Evolutionary conservation across 2,797 vertebrate genomes (phyloP).

Genomic region (Trematomus bernacchii): DNA sequence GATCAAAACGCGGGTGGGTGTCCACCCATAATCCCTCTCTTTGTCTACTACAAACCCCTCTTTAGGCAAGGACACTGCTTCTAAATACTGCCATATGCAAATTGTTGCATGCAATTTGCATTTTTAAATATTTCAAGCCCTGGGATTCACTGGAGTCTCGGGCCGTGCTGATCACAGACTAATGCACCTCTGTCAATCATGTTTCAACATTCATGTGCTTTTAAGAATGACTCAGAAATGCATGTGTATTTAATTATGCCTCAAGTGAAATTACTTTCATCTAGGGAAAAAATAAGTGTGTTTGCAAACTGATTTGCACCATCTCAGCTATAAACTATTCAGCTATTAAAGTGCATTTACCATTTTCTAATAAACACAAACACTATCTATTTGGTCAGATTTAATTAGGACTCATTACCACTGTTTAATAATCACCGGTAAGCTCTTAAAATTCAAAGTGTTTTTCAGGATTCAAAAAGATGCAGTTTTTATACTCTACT

Average conservation of each 20-base stretch:
- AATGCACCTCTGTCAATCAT: constrained; percentile 93
- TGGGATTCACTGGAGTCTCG: constrained; percentile 92
- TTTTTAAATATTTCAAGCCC: constrained; percentile 96
- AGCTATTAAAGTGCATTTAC: neutral
- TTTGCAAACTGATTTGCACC: neutral
- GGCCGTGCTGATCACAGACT: constrained; percentile 94
- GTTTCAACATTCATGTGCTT: constrained; percentile 93
- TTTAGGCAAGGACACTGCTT: constrained; percentile 92
- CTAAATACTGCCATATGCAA: constrained; percentile 96
- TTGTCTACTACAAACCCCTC: constrained; percentile 89
- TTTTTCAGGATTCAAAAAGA: neutral
- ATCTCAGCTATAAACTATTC: neutral
- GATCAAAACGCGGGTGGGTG: constrained; percentile 88
- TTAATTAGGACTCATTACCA: constrained; percentile 8
- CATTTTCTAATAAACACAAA: neutral
- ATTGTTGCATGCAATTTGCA: constrained; percentile 93
- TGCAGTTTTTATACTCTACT: neutral
- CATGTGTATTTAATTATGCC: constrained; percentile 21
- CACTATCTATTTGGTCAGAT: constrained; percentile 14
- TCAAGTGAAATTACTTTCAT: constrained; percentile 29
- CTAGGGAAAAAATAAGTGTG: constrained; percentile 9
- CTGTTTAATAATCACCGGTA: constrained; percentile 4
- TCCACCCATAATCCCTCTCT: constrained; percentile 90
- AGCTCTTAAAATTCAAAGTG: neutral
- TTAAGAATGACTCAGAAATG: constrained; percentile 94